phyloP scores from a whole-genome alignment of 2,113 vertebrate species.

The Pitta sordida region DNA sequence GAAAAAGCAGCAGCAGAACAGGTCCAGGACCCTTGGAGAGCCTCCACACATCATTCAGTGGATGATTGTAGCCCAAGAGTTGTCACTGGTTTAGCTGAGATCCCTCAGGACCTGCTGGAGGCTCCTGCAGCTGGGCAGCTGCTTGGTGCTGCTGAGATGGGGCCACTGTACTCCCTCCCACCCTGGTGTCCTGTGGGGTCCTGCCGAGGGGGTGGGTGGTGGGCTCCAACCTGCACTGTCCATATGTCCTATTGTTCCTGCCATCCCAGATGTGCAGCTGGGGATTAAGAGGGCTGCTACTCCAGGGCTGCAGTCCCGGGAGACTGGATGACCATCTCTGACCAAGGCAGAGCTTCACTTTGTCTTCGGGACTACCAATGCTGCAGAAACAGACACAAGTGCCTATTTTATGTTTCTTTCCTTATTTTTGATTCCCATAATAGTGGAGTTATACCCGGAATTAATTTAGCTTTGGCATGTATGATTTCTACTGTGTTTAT shows the following conservation, averaged over 20 bases:
- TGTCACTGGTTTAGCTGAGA: neutral
- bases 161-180: neutral
- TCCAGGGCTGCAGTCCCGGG: neutral
- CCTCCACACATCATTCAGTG: too few species aligned
- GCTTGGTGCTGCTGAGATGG: neutral
- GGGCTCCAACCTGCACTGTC: neutral
- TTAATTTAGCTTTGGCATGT: neutral
- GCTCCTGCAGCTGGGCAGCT: neutral
- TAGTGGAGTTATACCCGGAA: neutral
- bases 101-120: neutral
- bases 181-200: accelerated
- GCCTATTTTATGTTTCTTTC: neutral
- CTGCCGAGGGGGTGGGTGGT: neutral
- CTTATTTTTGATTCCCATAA: accelerated
- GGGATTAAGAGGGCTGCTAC: neutral
- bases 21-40: neutral
- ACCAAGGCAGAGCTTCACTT: neutral
- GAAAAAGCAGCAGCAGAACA: neutral
- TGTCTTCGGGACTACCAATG: neutral
- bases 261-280: neutral
- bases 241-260: neutral
- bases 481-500: neutral
- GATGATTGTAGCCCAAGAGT: neutral
- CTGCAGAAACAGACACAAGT: neutral
- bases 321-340: neutral